These are phyloP conservation scores for Thalassarche chlororhynchos DNA, from an alignment of 2,113 vertebrate genomes.

Conservation along the genomic window DNA sequence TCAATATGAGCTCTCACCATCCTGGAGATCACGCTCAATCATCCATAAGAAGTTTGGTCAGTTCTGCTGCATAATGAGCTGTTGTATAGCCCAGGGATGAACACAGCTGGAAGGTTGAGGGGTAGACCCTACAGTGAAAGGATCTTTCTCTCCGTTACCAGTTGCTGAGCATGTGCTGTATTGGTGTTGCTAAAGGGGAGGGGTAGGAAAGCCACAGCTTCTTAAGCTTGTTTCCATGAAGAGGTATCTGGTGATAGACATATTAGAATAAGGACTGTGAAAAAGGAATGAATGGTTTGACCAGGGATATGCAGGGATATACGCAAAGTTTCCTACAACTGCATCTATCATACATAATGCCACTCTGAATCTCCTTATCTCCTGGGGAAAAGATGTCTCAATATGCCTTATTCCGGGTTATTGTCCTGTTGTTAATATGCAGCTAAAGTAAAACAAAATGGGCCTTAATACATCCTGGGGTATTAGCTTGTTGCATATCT, in stretches of 20 bases:
- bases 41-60: background rate
- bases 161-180: background rate
- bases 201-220: background rate
- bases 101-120: background rate
- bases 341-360: background rate
- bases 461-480: background rate
- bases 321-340: background rate
- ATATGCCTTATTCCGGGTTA: background rate
- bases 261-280: background rate
- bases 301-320: background rate
- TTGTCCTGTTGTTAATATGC: background rate
- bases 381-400: background rate
- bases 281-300: background rate
- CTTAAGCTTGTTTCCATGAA: background rate
- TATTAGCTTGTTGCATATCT: conserved; percentile 11
- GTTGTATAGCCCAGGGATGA: background rate
- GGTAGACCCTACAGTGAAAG: background rate
- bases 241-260: background rate
- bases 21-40: background rate
- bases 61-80: background rate
- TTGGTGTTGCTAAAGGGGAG: background rate
- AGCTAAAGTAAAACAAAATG: conserved; percentile 5
- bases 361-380: background rate
- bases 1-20: background rate
- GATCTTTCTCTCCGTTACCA: background rate